Base-by-base conservation (phyloP, 2,888 invertebrate species). In the Callinectes sapidus region DNA sequence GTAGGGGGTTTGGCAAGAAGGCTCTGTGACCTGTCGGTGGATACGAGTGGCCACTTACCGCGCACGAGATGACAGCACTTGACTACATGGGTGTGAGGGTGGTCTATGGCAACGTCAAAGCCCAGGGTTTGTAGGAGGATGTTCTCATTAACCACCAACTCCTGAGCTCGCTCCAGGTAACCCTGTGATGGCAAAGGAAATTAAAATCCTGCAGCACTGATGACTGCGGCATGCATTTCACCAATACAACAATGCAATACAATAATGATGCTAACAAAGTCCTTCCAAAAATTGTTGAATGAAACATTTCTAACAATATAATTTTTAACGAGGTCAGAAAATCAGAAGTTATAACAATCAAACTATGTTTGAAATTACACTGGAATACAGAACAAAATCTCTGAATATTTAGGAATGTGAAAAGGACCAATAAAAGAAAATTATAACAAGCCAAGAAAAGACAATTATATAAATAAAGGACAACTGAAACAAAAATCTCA, bases 51-150 rank as follows among this genome's bases (percentile, higher is more conserved):
- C 61, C 61, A 95, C 96, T 96, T 96, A 98, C 98, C 99, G 97
- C 98, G 97, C 95, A 99, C 98, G 96, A 99, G 97, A 96, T 98
- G 98, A 96, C 99, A 99, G 95, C 99, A 98, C 95, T 98, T 97
- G 93, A 99, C 98, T 95, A 99, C 99, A 96, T 98, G 98, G 66
- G 99, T 98, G 96, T 99, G 99, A 2, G 99, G 99, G 96, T 99
- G 99, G 96, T 99, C 99, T 95, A 99, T 99, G 95, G 98, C 98
- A 94, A 99, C 98, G 96, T 99, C 99, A 96, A 99, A 99, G 94
- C 99, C 99, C 96, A 99, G 97, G 23, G 99, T 99, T 97, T 99
- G 99, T 94, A 99, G 97, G 94, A 99, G 96, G 94, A 99, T 98
- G 96, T 99, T 99, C 96, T 99, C 99, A 96, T 99, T 98, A 96